Evolutionary conservation across 1,140 invertebrate genomes (phyloP).

Genomic region (Drosophila punjabiensis): DNA sequence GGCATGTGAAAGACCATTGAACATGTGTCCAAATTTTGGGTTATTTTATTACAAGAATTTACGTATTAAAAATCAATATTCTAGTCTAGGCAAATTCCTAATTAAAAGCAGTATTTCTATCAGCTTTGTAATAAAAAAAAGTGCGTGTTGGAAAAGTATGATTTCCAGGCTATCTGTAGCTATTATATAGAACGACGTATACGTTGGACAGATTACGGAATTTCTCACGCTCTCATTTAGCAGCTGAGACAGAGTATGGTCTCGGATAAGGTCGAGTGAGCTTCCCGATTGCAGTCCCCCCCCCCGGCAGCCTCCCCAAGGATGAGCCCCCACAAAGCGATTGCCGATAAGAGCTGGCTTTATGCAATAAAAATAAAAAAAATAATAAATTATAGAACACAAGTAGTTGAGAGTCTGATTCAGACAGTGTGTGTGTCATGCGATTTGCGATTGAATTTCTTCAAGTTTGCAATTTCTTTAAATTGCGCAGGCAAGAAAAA

Average conservation of each 20-base stretch:
- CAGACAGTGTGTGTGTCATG: constrained; percentile 56
- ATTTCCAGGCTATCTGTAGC: not conserved
- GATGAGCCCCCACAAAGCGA: constrained; percentile 35
- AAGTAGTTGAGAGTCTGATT: constrained; percentile 36
- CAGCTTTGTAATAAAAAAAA: not conserved
- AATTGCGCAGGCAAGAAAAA: constrained; percentile 69
- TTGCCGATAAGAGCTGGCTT: constrained; percentile 26
- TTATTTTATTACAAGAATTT: not conserved
- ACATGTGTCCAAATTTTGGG: constrained; percentile 49
- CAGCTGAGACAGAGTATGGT: constrained; percentile 25
- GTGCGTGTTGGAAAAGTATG: not conserved
- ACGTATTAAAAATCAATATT: not conserved
- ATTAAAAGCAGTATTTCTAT: not conserved
- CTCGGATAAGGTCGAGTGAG: constrained; percentile 55
- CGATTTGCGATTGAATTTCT: constrained; percentile 69
- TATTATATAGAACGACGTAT: not conserved
- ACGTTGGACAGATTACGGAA: constrained; percentile 42
- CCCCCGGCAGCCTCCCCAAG: constrained; percentile 13
- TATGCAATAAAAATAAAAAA: constrained; percentile 22
- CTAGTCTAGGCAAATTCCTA: not conserved
- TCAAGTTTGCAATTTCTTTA: constrained; percentile 71
- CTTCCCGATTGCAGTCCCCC: constrained; percentile 16
- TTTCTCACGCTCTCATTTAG: constrained; percentile 72
- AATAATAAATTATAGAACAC: constrained; percentile 13
- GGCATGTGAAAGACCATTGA: constrained; percentile 41